phyloP scores from a whole-genome alignment of 2,797 vertebrate species.

The Halcyon smyrnensis region DNA sequence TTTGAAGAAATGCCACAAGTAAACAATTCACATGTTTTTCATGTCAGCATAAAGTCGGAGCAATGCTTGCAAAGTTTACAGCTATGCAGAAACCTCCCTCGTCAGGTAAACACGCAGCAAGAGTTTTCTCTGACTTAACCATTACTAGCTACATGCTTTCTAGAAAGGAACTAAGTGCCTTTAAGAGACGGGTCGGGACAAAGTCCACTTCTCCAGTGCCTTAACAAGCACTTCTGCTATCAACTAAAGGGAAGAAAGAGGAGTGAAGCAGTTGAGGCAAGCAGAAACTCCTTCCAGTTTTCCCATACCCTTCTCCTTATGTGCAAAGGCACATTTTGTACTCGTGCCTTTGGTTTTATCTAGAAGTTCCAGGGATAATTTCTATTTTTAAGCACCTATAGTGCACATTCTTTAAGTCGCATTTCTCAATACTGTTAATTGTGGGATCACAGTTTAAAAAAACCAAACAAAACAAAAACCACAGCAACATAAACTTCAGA shows the following conservation, averaged over 20 bases:
- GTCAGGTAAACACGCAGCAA: background rate
- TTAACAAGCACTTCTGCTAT: constrained; percentile 30
- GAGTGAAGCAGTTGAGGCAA: background rate
- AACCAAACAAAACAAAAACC: background rate
- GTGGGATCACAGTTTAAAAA: background rate
- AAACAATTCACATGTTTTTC: constrained; percentile 25
- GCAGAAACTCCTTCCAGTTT: background rate
- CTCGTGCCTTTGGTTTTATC: background rate
- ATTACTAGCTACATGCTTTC: background rate
- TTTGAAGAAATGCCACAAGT: constrained; percentile 10
- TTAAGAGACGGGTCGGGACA: background rate
- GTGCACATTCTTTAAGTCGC: background rate
- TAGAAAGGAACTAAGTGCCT: background rate
- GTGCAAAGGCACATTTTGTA: background rate
- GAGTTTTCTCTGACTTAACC: background rate
- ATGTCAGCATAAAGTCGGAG: background rate
- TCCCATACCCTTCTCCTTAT: background rate
- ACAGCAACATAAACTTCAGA: background rate
- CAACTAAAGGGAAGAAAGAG: background rate
- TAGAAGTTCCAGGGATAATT: background rate
- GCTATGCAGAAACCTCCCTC: background rate
- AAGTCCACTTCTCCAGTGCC: background rate
- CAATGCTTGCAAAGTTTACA: background rate
- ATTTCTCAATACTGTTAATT: background rate
- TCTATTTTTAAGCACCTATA: background rate